Conservation (phyloP, 2,888 invertebrate genomes). For the Caenorhabditis sp. region DNA sequence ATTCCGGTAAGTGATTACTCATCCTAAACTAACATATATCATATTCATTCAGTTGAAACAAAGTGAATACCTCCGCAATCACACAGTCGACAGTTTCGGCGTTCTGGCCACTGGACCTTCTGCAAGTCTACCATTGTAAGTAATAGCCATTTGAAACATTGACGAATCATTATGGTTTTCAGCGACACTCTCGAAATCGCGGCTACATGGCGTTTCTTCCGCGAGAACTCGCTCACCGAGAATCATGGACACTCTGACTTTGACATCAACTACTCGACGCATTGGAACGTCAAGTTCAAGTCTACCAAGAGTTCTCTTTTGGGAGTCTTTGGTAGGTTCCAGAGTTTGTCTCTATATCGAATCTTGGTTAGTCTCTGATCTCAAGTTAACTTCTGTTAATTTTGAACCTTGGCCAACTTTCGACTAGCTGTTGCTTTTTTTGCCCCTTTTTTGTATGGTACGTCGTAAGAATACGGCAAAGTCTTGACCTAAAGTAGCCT, state of each 20-base stretch:
- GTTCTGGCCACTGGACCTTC: slow-evolving; percentile 17
- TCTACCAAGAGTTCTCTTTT: not conserved
- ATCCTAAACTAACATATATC: no score
- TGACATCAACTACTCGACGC: slow-evolving; percentile 32
- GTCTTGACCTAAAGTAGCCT: no score
- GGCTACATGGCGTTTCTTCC: slow-evolving; percentile 44
- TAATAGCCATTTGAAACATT: not conserved
- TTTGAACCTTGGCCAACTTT: no score
- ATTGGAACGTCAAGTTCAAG: slow-evolving; percentile 37
- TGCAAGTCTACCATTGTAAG: slow-evolving; percentile 47
- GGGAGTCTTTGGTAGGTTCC: slow-evolving; percentile 47
- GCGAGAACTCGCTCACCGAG: slow-evolving; percentile 49
- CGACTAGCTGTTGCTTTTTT: no score
- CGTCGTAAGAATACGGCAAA: no score
- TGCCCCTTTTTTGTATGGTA: no score
- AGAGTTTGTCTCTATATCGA: no score
- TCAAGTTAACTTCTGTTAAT: no score
- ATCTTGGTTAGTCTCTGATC: no score
- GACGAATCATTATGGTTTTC: not conserved
- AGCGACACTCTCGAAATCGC: slow-evolving; percentile 38
- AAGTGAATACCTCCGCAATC: slow-evolving; percentile 9
- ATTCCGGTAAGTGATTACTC: slow-evolving; percentile 25
- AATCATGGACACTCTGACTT: slow-evolving; percentile 53
- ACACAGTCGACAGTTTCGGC: slow-evolving; percentile 29
- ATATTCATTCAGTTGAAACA: slow-evolving; percentile 24